Conservation (phyloP, 2,797 vertebrate genomes). For the Zenarchopterus dispar region DNA sequence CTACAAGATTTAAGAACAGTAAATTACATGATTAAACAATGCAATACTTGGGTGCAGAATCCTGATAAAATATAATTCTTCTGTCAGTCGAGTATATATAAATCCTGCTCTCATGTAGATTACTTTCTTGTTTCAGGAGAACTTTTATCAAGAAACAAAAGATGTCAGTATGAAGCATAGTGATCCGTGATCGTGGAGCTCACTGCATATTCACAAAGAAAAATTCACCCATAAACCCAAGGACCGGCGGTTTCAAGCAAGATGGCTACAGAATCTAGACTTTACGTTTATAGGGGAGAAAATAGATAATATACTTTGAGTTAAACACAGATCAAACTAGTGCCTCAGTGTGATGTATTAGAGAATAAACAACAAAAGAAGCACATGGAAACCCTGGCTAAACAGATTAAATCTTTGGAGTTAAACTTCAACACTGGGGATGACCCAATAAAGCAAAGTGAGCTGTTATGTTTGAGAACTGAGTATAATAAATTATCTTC, state of each 20-base stretch:
- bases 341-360: neutral
- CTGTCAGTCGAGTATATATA: neutral
- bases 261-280: neutral
- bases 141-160: conserved; percentile 6
- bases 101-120: conserved; percentile 7
- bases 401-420: neutral
- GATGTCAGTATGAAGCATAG: conserved; percentile 5
- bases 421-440: neutral
- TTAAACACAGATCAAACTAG: conserved; percentile 5
- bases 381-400: neutral
- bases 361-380: neutral
- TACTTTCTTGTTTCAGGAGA: conserved; percentile 4
- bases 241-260: neutral
- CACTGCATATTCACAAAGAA: neutral
- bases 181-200: neutral
- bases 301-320: neutral
- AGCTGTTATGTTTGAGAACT: neutral
- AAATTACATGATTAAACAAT: no score
- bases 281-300: neutral
- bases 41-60: neutral
- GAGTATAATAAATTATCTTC: conserved; percentile 5
- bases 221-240: neutral
- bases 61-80: neutral
- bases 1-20: no score
- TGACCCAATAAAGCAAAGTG: neutral